These are phyloP conservation scores for Emydocephalus ijimae DNA, from an alignment of 2,113 vertebrate genomes.

Conservation along the genomic window DNA sequence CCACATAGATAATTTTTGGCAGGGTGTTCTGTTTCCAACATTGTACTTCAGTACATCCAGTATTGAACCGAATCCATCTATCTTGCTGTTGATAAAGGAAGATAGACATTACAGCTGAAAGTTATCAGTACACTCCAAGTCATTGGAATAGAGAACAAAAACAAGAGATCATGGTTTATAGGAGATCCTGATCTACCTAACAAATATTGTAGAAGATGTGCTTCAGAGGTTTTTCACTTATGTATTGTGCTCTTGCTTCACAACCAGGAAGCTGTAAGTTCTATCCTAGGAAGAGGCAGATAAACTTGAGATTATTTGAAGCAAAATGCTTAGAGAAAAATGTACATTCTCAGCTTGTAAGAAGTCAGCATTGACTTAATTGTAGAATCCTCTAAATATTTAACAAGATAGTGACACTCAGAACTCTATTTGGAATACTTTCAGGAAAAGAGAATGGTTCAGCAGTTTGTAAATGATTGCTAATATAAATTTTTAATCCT, in stretches of 20 bases:
- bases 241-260: not conserved
- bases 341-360: not conserved
- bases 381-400: conserved; percentile 11
- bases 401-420: conserved; percentile 17
- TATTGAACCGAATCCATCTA: not conserved
- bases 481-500: conserved; percentile 20
- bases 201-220: not conserved
- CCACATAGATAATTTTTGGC: not conserved
- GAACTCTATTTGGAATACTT: conserved; percentile 11
- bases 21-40: not conserved
- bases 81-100: not conserved
- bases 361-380: conserved; percentile 8
- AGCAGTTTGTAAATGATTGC: conserved; percentile 11
- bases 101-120: not conserved
- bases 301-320: not conserved
- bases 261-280: no score
- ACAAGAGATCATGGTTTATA: not conserved
- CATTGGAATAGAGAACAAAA: not conserved
- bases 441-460: not conserved
- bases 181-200: not conserved
- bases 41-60: not conserved
- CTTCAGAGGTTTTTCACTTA: not conserved
- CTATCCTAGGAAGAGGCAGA: no score
- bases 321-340: not conserved
- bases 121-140: not conserved